Conservation (phyloP, 1,140 invertebrate genomes). For the Nasonia giraulti region DNA sequence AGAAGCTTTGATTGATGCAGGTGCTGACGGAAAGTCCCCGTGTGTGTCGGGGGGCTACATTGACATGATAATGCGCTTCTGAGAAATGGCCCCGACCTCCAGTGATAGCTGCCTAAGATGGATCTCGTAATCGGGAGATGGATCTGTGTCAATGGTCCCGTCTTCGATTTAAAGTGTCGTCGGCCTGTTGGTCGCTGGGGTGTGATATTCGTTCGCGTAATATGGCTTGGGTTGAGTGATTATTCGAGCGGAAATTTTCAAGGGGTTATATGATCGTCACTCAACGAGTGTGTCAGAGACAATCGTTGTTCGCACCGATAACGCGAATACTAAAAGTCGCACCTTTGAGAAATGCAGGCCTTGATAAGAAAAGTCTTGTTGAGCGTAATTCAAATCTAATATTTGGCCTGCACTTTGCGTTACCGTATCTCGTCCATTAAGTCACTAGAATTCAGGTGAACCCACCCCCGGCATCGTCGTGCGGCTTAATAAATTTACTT, state of each 20-base stretch:
- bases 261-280: too few species aligned
- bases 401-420: neutral
- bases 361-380: neutral
- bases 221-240: too few species aligned
- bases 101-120: neutral
- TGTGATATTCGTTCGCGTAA: too few species aligned
- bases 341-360: too few species aligned
- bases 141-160: neutral
- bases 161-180: neutral
- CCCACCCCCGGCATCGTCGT: too few species aligned
- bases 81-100: neutral
- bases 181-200: too few species aligned
- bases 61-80: neutral
- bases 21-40: neutral
- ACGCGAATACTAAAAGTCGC: too few species aligned
- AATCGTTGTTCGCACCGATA: too few species aligned
- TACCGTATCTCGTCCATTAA: too few species aligned
- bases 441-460: too few species aligned
- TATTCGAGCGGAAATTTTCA: too few species aligned
- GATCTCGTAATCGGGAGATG: neutral
- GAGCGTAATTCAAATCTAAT: neutral
- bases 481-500: neutral
- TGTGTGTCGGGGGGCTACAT: neutral
- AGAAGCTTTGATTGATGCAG: neutral
- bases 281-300: too few species aligned